Conservation (phyloP, 2,113 vertebrate genomes). For the Urocolius indicus region DNA sequence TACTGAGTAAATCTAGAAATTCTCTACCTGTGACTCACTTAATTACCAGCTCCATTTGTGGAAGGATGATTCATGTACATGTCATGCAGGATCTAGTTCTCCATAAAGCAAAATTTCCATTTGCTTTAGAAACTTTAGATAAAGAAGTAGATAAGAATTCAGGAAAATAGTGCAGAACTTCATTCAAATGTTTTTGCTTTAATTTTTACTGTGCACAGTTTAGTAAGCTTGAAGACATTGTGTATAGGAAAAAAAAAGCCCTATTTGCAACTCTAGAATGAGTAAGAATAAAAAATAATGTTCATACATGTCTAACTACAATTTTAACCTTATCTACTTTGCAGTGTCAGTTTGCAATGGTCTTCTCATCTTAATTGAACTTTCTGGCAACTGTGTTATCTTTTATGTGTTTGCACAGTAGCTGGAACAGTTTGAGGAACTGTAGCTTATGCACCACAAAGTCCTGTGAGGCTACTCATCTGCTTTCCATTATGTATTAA, state of each 20-base stretch:
- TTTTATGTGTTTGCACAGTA: not conserved
- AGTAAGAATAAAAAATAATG: not conserved
- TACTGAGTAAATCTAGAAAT: not conserved
- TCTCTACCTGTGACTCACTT: not conserved
- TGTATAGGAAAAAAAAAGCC: not conserved
- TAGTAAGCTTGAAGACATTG: not conserved
- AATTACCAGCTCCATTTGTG: not conserved
- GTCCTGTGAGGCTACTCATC: constrained; percentile 23
- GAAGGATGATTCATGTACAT: constrained; percentile 4
- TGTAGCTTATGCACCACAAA: not conserved
- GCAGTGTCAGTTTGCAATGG: not conserved
- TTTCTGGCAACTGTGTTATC: not conserved
- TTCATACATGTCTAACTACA: not conserved
- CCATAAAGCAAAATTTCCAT: not conserved
- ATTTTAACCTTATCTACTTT: not conserved
- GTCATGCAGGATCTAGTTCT: not conserved
- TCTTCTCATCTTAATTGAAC: not conserved
- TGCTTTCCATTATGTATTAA: constrained; percentile 36
- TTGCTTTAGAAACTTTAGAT: not conserved
- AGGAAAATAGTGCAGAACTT: not conserved
- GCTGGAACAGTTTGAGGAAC: not conserved
- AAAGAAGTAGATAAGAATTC: not conserved
- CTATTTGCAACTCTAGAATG: not conserved
- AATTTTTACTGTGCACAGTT: not conserved
- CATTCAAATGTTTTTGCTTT: not conserved